Conservation (phyloP, 2,797 vertebrate genomes). For the Megaceryle alcyon region DNA sequence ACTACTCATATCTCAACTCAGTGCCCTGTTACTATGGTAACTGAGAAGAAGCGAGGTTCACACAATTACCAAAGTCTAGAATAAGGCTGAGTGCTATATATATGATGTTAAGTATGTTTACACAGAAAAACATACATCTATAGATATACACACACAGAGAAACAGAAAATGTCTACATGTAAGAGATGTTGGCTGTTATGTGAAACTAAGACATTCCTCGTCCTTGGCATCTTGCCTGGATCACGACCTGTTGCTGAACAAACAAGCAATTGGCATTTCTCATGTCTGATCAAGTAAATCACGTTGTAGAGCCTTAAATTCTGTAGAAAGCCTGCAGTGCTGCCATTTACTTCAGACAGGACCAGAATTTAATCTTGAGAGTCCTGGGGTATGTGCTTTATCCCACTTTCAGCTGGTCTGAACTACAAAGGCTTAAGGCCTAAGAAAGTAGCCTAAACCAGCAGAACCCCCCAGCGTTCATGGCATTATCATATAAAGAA, state of each 20-base stretch:
- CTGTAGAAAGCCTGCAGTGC: not conserved
- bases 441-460: not conserved
- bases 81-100: not conserved
- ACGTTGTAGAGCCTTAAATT: not conserved
- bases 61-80: not conserved
- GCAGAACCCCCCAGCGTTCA: not conserved
- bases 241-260: not conserved
- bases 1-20: not conserved
- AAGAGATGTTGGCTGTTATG: accelerated
- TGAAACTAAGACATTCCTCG: not conserved
- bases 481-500: not conserved
- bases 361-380: not conserved
- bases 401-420: not conserved
- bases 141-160: accelerated
- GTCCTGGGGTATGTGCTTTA: not conserved
- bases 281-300: not conserved
- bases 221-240: not conserved
- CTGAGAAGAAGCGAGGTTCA: not conserved
- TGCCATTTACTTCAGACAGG: not conserved
- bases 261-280: not conserved
- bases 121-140: not conserved
- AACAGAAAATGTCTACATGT: not conserved
- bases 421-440: not conserved
- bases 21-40: conserved; percentile 59
- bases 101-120: not conserved